Base-by-base conservation (phyloP, 2,797 vertebrate species). In the Sebastes taczanowskii region DNA sequence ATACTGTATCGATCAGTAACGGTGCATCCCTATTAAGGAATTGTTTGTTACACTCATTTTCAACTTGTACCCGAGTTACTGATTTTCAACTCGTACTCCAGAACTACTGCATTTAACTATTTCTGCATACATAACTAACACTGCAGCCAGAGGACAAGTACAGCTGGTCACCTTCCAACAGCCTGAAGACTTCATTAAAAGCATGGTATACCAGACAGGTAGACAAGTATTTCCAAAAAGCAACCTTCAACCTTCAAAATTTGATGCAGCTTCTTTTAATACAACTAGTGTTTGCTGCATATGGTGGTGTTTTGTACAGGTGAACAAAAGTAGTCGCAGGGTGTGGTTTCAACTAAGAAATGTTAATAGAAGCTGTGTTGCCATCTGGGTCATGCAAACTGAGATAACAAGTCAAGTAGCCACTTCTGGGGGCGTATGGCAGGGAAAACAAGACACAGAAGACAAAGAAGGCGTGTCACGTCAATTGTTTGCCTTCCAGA, bases 301-400 rank as follows among this genome's bases (percentile, higher is more conserved):
- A 38, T 38, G 38, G 16, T 53, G 5, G 25, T 38, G 71, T 18
- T 23, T 10, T 5, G 11, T 22, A 8, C 14, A 55, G 9, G 14
- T 2, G 13, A 81, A 86, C 80, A 60, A 79, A 84, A 35, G 62
- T 7, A 49, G n/a, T n/a, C 3, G 2, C 14, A 56, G 53, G 68
- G 27, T 20, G 22, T 4, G n/a, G 82, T 68, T 60, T 71, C 29
- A 52, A 3, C 63, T 13, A 30, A 6, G 42, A 7, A 67, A 11
- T 73, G 59, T 67, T 13, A 25, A 9, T 1, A 11, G 27, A 30
- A 14, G 2, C 22, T 62, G n/a, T 1, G 0, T 58, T 64, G 32
- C 35, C 5, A 7, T 11, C 11, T 5, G 2, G 5, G 6, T 25
- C 30, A 74, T 64, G 25, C n/a, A 77, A 78, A 82, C 10, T 1